Evolutionary conservation across 37 sponge, comb jelly and placozoan genomes (phyloP), one percentile per base, ranked within the genome.

Genomic region (Ephydatia muelleri): DNA sequence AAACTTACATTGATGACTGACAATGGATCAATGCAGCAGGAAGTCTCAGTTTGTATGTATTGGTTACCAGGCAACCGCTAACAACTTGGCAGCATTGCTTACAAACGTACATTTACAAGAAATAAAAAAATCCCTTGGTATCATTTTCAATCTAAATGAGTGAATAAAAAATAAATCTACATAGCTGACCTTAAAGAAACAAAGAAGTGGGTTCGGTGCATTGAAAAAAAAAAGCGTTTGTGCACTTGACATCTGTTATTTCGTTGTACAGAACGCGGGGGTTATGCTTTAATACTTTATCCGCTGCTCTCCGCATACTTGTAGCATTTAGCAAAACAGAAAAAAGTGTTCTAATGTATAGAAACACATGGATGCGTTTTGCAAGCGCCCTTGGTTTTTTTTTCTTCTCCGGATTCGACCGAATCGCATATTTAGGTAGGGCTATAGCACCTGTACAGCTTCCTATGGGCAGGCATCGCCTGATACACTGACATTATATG

Each of bases 301-400:
- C n/a, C n/a, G n/a, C n/a, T 43, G 6, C 6, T 3, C 6, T 43
- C 6, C 6, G 6, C 43, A 43, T 43, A 9, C 43, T 6, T 43
- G 6, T 43, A 6, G n/a, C n/a, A n/a, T n/a, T n/a, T n/a, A n/a
- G n/a, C n/a, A n/a, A n/a, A n/a, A n/a, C n/a, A n/a, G 6, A 3
- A 43, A 6, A 3, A 43, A 6, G 43, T 3, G 6, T 43, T 43
- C 6, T 43, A 43, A 43, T 43, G 6, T 6, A 6, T 73, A 92
- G 90, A 97, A 97, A 89, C 88, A 97, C 49, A 80, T 89, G 71
- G 97, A 97, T 85, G 90, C 88, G 14, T n/a, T 92, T 92, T 89
- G 97, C 97, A 9, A 97, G 97, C 82, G 95, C 97, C 3, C 84
- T 97, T 87, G 97, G 93, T n/a, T n/a, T n/a, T 16, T 97, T 92